Base-by-base conservation (phyloP, 2,113 vertebrate species). In the Pongo pygmaeus region DNA sequence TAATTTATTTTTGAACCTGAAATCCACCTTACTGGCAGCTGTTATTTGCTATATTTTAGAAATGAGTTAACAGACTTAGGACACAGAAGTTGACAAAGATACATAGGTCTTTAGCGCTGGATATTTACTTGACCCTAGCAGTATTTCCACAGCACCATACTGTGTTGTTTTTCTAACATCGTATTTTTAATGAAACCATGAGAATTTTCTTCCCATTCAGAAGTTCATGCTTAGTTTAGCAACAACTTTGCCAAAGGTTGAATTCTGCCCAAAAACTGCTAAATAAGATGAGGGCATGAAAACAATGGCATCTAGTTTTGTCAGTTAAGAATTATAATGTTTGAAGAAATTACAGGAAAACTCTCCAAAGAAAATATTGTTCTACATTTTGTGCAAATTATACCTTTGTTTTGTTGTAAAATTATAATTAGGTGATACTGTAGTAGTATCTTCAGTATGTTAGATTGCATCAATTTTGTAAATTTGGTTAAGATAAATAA, bases 51-150 rank as follows among this genome's bases (percentile, higher is more conserved):
- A 8, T 61, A 27, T 38, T 64, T 85, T 38, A 32, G 1, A 93
- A 50, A 50, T 6, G 40, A 61, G 17, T 17, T n/a, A 75, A 25
- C 9, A 67, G 46, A 38, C 30, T 25, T 27, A 59, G 23, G 8
- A 18, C 38, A 48, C 0, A 9, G 11, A 27, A 17, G 17, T 30
- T 80, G 50, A 75, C 52, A 30, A 17, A 75, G 43, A 50, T 23
- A 14, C n/a, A 2, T 3, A 12, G 5, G 2, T 48, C 12, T 17
- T 48, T 17, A 0, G 1, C 1, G 7, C 18, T 43, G 4, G 27
- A 18, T 50, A 13, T 23, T 17, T 5, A 18, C 12, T 64, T 57
- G 48, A 48, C 20, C 0, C 1, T 43, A 23, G 8, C 25, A 23
- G 13, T 52, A 11, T 91, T 85, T 69, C 61, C 5, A 0, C 7